Evolutionary conservation across 2,113 vertebrate genomes (phyloP).

Genomic region (Neotoma lepida): DNA sequence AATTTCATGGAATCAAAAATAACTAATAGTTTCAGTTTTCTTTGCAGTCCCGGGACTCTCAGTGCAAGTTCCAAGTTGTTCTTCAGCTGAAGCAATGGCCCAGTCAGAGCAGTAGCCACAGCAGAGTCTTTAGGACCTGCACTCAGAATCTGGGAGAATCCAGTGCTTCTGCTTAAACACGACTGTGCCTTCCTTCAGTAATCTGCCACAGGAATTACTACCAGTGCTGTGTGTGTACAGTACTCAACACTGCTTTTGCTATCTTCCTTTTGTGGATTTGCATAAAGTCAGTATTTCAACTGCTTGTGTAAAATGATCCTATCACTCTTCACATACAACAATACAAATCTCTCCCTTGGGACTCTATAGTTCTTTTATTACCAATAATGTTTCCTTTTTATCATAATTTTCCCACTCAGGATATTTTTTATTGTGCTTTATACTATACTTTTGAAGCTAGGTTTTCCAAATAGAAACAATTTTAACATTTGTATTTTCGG

Average conservation of each 20-base stretch:
- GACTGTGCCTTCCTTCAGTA: neutral
- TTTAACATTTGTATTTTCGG: neutral
- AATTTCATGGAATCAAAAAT: neutral
- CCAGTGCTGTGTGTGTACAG: rapidly evolving
- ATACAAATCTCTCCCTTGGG: neutral
- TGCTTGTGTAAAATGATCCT: neutral
- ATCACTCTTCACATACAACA: neutral
- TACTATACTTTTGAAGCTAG: neutral
- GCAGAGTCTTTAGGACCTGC: too few relatives aligned
- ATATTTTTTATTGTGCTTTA: neutral
- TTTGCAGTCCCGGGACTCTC: neutral
- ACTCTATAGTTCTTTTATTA: neutral
- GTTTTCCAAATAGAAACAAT: neutral
- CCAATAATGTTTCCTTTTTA: neutral
- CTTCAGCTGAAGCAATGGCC: neutral
- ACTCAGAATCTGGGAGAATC: neutral
- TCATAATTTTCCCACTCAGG: neutral
- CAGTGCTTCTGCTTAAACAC: neutral
- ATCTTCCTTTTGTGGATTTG: neutral
- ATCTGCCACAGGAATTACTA: too few relatives aligned
- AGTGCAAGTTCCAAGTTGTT: too few relatives aligned
- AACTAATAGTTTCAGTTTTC: neutral
- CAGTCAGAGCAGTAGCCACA: neutral
- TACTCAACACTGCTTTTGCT: neutral
- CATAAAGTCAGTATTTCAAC: neutral